Evolutionary conservation across 2,797 vertebrate species (phyloP).

Genomic region (Scolopax rusticola): DNA sequence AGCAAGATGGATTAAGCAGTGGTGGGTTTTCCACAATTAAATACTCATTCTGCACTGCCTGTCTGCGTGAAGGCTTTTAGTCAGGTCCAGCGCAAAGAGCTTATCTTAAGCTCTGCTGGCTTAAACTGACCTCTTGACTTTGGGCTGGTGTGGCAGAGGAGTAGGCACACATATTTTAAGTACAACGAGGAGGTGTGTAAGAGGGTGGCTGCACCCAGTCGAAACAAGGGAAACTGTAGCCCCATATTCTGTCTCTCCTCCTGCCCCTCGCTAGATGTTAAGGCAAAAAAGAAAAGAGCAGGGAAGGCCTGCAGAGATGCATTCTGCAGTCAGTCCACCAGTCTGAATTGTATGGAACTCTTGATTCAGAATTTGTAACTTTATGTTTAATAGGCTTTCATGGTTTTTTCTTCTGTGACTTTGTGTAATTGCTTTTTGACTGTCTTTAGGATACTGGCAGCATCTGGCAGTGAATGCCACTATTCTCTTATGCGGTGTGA

Average conservation of each 20-base stretch:
- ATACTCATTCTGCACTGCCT: background rate
- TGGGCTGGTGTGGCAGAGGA: background rate
- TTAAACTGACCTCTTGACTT: slow-evolving; percentile 4
- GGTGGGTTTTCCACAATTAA: background rate
- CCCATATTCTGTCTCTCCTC: background rate
- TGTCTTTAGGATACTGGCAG: background rate
- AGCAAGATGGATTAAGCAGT: background rate
- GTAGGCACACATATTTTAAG: background rate
- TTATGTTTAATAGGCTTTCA: background rate
- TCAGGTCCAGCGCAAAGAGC: background rate
- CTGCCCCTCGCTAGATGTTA: background rate
- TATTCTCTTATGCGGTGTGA: background rate
- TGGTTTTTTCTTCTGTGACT: background rate
- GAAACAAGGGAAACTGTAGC: background rate
- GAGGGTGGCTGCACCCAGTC: background rate
- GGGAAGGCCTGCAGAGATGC: background rate
- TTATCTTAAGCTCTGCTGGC: background rate
- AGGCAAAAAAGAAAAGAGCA: background rate
- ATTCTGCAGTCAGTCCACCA: background rate
- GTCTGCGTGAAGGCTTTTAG: background rate
- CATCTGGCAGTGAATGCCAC: background rate
- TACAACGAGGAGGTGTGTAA: background rate
- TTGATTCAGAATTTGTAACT: background rate
- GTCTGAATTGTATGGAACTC: background rate
- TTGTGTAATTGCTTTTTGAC: slow-evolving; percentile 2